Percentiles rank a stretch among this genome's conserved stretches.
These are phyloP conservation scores for Himalopsyche anomala DNA, from an alignment of 2,888 invertebrate species.

Conservation along the genomic window DNA sequence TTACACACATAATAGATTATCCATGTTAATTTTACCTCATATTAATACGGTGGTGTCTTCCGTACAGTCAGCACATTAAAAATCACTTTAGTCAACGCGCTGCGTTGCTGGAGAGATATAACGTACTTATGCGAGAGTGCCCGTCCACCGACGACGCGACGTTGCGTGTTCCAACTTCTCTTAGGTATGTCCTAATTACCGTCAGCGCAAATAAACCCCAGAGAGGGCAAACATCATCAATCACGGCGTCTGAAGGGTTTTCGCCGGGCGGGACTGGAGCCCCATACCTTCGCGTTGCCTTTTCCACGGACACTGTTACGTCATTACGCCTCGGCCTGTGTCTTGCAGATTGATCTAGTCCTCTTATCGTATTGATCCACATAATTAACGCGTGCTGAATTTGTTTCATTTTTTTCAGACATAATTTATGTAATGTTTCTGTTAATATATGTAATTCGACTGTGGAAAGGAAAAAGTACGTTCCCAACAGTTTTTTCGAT, in stretches of 20 bases:
- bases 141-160: not conserved
- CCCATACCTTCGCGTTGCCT: not conserved
- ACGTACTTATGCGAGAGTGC: not conserved
- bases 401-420: not conserved
- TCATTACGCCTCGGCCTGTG: not conserved
- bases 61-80: not conserved
- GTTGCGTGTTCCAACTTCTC: constrained; percentile 35
- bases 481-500: no score
- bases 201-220: constrained; percentile 28
- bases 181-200: constrained; percentile 27
- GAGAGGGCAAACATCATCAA: constrained; percentile 37
- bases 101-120: not conserved
- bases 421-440: not conserved
- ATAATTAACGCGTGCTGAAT: not conserved
- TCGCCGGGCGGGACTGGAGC: not conserved
- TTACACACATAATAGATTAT: not conserved
- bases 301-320: constrained; percentile 14
- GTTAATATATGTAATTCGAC: not conserved
- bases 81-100: not conserved
- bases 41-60: not conserved
- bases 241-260: constrained; percentile 38
- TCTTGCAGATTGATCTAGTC: constrained; percentile 16
- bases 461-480: no score
- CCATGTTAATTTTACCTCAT: not conserved
- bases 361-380: constrained; percentile 19